Base-by-base conservation (phyloP, 2,113 vertebrate species). In the Amphiprion percula region DNA sequence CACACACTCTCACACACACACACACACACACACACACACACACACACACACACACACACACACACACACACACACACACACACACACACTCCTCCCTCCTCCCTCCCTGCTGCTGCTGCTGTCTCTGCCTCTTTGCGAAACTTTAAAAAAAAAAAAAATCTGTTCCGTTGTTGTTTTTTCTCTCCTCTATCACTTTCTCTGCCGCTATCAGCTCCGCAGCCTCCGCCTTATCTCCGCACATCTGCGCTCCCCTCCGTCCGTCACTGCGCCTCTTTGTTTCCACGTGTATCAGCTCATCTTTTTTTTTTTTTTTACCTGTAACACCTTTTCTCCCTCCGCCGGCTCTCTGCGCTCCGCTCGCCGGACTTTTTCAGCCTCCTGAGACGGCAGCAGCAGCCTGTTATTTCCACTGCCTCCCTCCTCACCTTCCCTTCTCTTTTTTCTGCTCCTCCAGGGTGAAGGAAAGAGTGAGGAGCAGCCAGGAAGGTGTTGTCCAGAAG, bases 381-480 rank as follows among this genome's bases (percentile, higher is more conserved):
- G 89, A 93, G 89, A 94, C 90, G 3, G 26, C 26, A 26, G 26
- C 26, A 92, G 86, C 92, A 84, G 91, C 77, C 79, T 93, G 91
- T 93, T 93, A 92, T 94, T 94, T 94, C 93, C 90, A 94, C 89
- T 92, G 86, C 91, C 78, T 87, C 86, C 84, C 88, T 80, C 0
- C 49, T 46, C 80, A 58, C 55, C 37, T 21, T 5, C n/a, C n/a
- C 30, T 68, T 84, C 82, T 85, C 89, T 84, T 83, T 85, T 90
- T 90, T 74, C 90, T 89, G 79, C 83, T 87, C 90, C 90, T 91
- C 84, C 85, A 79, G 91, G 90, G 88, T 92, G 90, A 93, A 94
- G 94, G 93, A 95, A 94, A 92, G 94, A 94, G 92, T 94, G 92
- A 93, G 94, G 92, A 93, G 88, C 83, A 89, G 90, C 87, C 87